Evolutionary conservation across 2,888 invertebrate species (phyloP).

Genomic region (Trimorus sp.): DNA sequence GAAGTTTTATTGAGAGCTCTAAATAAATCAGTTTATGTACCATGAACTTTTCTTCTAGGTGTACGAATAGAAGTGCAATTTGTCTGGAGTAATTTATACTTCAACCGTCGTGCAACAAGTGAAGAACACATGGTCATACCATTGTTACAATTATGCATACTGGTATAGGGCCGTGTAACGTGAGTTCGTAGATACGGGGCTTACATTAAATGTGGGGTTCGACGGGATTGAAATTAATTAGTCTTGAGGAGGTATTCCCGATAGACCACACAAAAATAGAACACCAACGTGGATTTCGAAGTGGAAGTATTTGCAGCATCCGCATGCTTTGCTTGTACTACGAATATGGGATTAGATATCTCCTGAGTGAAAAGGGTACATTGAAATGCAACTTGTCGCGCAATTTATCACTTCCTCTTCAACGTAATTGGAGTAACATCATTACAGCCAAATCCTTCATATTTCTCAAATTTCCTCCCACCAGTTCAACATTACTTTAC

Average conservation of each 20-base stretch:
- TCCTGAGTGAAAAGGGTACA: too few relatives aligned
- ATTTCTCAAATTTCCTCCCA: too few relatives aligned
- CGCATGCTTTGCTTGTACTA: not conserved
- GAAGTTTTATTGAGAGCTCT: too few relatives aligned
- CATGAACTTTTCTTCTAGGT: too few relatives aligned
- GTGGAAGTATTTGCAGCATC: not conserved
- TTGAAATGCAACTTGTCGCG: too few relatives aligned
- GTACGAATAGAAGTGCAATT: too few relatives aligned
- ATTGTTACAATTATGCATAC: constrained; percentile 24
- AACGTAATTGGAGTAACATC: too few relatives aligned
- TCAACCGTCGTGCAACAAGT: constrained; percentile 36
- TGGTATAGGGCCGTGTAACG: constrained; percentile 11
- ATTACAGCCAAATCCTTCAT: too few relatives aligned
- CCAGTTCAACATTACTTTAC: too few relatives aligned
- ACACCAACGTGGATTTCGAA: not conserved
- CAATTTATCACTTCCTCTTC: too few relatives aligned
- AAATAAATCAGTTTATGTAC: too few relatives aligned
- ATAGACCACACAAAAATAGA: not conserved
- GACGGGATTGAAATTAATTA: constrained; percentile 28
- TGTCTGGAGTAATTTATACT: not conserved
- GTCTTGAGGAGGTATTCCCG: constrained; percentile 1
- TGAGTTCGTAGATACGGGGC: constrained; percentile 1
- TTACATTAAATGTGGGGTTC: constrained; percentile 23
- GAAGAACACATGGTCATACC: constrained; percentile 31
- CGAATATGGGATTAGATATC: too few relatives aligned